Evolutionary conservation across 2,113 vertebrate genomes (phyloP), one percentile per base, ranked within the genome.

Genomic region (Oostethus manadensis): DNA sequence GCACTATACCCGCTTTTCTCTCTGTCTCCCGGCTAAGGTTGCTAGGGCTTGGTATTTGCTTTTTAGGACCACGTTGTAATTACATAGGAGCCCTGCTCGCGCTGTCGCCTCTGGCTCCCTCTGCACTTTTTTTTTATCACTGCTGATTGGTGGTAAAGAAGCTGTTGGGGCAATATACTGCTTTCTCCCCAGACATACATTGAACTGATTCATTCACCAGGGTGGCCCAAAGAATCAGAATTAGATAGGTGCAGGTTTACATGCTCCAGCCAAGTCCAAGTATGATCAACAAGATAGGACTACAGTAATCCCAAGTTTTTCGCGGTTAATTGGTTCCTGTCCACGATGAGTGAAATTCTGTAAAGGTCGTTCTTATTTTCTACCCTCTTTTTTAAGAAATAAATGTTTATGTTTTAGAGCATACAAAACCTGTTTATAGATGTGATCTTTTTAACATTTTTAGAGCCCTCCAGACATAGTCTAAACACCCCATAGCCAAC

Each of bases 31-130:
- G 62, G 74, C 78, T 71, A 84, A 80, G 83, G 91, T 92, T 93
- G 90, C 89, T 74, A 89, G 84, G 90, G 89, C 62, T 90, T 86
- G 90, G 89, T 87, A 91, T 93, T 89, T 92, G 83, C 80, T 79
- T 88, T 88, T 88, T 76, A 87, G 81, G 86, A 79, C 88, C 81
- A 70, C 87, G 89, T 89, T 89, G 85, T 92, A 90, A 90, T 91
- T 90, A 91, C 88, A 86, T 86, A 90, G 89, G 84, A 88, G 89
- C 88, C 72, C 74, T 42, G 59, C 76, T 82, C 73, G 75, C 78
- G 64, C 73, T 51, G 67, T 71, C 17, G 82, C 73, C 82, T 87
- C 71, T 80, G 74, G 76, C 81, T 22, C 21, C 26, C 60, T 77
- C 56, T 22, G 38, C 62, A 73, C 71, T 67, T 75, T 50, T 76